Evolutionary conservation across 1,140 invertebrate species (phyloP), one percentile per base, ranked within the genome.

Genomic region (Nephotettix cincticeps): DNA sequence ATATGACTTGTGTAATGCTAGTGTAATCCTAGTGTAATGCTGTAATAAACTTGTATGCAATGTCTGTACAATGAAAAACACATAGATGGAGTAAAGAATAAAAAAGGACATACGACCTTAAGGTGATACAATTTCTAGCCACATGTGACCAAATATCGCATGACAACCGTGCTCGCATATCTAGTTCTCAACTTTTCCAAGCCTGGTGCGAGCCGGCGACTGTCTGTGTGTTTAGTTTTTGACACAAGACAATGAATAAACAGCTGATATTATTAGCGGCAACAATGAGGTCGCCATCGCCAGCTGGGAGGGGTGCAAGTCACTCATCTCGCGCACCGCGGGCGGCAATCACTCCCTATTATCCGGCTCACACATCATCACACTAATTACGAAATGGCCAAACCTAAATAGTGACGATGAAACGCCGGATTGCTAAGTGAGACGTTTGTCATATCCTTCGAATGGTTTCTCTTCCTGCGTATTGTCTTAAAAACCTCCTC

Each of bases 171-270:
- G n/a, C n/a, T n/a, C n/a, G n/a, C n/a, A n/a, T n/a, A n/a, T n/a
- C n/a, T n/a, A n/a, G n/a, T n/a, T n/a, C n/a, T n/a, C n/a, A n/a
- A n/a, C n/a, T n/a, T n/a, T n/a, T n/a, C n/a, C n/a, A n/a, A n/a
- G n/a, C n/a, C n/a, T n/a, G 17, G 25, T 63, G 58, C 27, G 58
- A 6, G 11, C 27, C n/a, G n/a, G n/a, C n/a, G n/a, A n/a, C 11
- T 32, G 61, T 29, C 9, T 66, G 64, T 66, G 64, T 66, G 29
- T 66, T 27, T 66, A 40, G 36, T 43, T 21, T 65, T 65, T 65
- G 28, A 58, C 61, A 28, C 23, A 30, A 64, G 30, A 64, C 61
- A 64, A 64, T 25, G 61, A 64, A 64, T 27, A 64, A 64, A 64
- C 61, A 32, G 25, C 1, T 64, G 29, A 64, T 64, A 64, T 64